Evolutionary conservation across 2,113 vertebrate genomes (phyloP).

Genomic region (Anarhynchus alexandrinus): DNA sequence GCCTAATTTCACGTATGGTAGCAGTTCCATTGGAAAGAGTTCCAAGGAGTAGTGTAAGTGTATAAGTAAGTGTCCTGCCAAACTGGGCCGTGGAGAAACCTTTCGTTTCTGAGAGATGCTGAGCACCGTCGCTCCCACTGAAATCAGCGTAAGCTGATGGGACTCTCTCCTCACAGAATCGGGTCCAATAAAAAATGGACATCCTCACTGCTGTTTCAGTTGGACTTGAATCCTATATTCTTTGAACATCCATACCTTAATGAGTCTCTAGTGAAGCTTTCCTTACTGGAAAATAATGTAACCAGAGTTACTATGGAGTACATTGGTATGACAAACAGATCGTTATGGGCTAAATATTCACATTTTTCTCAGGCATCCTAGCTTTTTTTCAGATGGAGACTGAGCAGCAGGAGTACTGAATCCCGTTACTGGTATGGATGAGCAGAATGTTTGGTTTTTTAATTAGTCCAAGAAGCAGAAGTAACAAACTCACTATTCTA

Average conservation of each 20-base stretch:
- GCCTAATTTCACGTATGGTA: not conserved
- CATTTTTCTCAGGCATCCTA: not conserved
- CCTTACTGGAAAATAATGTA: not conserved
- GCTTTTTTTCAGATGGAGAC: not conserved
- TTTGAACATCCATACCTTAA: not conserved
- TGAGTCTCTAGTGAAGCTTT: not conserved
- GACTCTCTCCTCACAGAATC: not conserved
- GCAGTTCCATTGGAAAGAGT: not conserved
- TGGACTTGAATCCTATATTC: not conserved
- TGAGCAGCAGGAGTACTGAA: not conserved
- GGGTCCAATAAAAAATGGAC: not conserved
- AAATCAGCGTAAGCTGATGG: not conserved
- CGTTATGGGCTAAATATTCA: not conserved
- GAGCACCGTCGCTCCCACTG: not conserved
- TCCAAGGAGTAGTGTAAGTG: not conserved
- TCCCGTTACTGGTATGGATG: not conserved
- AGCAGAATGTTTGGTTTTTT: not conserved
- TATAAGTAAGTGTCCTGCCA: not conserved
- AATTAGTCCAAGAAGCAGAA: not conserved
- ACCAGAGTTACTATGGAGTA: not conserved
- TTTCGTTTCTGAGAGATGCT: not conserved
- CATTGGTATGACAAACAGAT: not conserved
- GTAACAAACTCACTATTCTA: not conserved
- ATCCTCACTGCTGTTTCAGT: not conserved
- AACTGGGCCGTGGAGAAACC: not conserved